Base-by-base conservation (phyloP, 2,888 invertebrate genomes). In the Drosophila multiciliata region DNA sequence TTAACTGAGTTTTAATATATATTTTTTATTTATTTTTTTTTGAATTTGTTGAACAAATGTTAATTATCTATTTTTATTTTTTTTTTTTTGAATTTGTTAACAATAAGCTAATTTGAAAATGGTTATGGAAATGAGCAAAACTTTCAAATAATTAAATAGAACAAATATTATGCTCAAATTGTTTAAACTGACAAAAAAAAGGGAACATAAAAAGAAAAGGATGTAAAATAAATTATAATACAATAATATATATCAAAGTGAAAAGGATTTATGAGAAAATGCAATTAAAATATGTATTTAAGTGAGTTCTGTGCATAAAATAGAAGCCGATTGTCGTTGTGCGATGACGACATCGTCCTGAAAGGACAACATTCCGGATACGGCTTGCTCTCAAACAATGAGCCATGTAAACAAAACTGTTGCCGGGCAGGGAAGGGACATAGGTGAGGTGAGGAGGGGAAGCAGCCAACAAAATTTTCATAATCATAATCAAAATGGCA, bases 401-500 rank as follows among this genome's bases (percentile, higher is more conserved):
- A 88, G 87, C 74, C 89, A 87, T 89, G 90, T 90, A 86, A 90
- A 89, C 89, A 87, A 81, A 79, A 83, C 83, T 79, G 83, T 65
- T 71, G 69, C 76, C 82, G 50, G 11, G 23, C 5, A 7, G 20
- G 38, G 32, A 33, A 17, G 11, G 38, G 40, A 17, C 17, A 17
- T 3, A 35, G 29, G 11, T 1, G 6, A 26, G 29, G 17, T 33
- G 17, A 0, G 33, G 7, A 17, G 57, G 29, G 23, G 36, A 17
- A 77, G 73, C 73, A 74, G 80, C 78, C 83, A 86, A 78, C 88
- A 69, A 78, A 73, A 87, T 82, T 89, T 83, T 86, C 89, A 90
- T 88, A 90, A 87, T 90, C 89, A 90, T 88, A 84, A 90, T 88
- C 90, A 88, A 90, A 90, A 90, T 84, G 83, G 85, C 87, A 86